Base-by-base conservation (phyloP, 2,113 vertebrate species). In the Aepyceros melampus region DNA sequence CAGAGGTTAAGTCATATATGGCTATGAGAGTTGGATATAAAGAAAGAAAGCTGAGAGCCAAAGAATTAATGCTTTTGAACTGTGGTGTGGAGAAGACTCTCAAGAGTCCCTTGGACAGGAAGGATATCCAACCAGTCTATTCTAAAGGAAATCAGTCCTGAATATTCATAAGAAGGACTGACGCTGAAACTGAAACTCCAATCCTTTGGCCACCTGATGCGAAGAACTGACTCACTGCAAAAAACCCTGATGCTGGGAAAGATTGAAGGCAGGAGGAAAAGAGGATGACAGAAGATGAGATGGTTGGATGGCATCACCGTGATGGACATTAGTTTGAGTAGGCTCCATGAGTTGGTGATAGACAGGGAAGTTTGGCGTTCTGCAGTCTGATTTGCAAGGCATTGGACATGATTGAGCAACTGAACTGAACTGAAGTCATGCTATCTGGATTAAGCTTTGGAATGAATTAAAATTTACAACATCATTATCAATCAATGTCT, bases 381-480 rank as follows among this genome's bases (percentile, higher is more conserved):
- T 71, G 67, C n/a, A 71, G 67, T 23, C n/a, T 0, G 0, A 71
- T 19, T 40, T 36, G 67, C n/a, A 71, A 71, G n/a, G 67, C 36
- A 19, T 23, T 36, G 16, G 19, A 71, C n/a, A 71, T 71, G 19
- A 71, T 23, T 12, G 19, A 71, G n/a, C 5, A 64, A 64, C 62
- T 64, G 62, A 64, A 64, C 62, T 64, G n/a, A 40, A 71, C 17
- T 40, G n/a, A 71, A 71, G n/a, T 71, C 67, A 47, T 74, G 36
- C 53, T 79, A 78, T 88, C 94, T 96, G 31, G 49, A 96, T 87
- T 90, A 81, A 25, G 6, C 11, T 45, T 40, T 47, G 79, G 17
- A 85, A 71, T 86, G 29, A 95, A 94, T 36, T 49, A 83, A 96
- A 92, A 67, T 89, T 95, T 88, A 12, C 88, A 94, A 87, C 55